Evolutionary conservation across 2,888 invertebrate species (phyloP).

Genomic region (Amblyteles armatorius): DNA sequence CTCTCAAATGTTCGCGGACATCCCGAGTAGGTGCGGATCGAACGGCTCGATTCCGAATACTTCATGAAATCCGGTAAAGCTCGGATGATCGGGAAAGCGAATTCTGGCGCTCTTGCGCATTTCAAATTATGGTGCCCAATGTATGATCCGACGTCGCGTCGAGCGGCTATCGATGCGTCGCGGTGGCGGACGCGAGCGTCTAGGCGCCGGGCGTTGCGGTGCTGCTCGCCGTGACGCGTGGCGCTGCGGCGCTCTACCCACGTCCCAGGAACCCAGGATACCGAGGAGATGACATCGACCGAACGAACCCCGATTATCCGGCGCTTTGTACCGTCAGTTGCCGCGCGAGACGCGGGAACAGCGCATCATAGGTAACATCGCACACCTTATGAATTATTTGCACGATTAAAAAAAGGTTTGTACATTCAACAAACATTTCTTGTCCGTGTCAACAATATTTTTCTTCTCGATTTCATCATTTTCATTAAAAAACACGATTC

Average conservation of each 20-base stretch:
- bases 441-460: not conserved
- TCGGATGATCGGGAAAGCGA: slow-evolving; percentile 13
- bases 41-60: slow-evolving; percentile 16
- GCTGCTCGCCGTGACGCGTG: slow-evolving; percentile 83
- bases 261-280: slow-evolving; percentile 76
- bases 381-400: not conserved
- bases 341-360: not conserved
- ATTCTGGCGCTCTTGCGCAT: not conserved
- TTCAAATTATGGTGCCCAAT: slow-evolving; percentile 7
- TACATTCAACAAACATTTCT: not conserved
- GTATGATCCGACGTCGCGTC: slow-evolving; percentile 32
- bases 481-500: not conserved
- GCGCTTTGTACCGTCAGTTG: not conserved
- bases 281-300: slow-evolving; percentile 47
- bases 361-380: not conserved
- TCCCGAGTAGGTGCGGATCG: not conserved
- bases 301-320: slow-evolving; percentile 22
- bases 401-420: not conserved
- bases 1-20: not conserved
- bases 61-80: slow-evolving; percentile 31
- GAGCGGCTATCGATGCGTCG: slow-evolving; percentile 72
- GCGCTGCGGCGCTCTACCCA: slow-evolving; percentile 83
- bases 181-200: slow-evolving; percentile 75
- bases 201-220: slow-evolving; percentile 81
- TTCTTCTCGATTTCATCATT: not conserved